These are phyloP conservation scores for Habroteleia sp. DNA, from an alignment of 2,888 invertebrate species.

Conservation along the genomic window DNA sequence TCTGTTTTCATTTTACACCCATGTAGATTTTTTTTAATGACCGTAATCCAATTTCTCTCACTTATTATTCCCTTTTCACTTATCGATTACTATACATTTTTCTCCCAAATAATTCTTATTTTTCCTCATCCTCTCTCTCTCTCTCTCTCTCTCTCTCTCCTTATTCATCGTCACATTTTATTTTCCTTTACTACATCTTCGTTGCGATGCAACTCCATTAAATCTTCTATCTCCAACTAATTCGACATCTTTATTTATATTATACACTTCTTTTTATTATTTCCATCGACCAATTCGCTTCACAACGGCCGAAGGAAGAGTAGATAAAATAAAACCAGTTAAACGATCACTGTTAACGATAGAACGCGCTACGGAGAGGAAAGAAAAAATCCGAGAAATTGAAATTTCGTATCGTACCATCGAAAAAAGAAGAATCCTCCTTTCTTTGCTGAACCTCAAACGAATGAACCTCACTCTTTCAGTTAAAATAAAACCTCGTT, in stretches of 20 bases:
- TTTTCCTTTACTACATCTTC: constrained; percentile 6
- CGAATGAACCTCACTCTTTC: background rate
- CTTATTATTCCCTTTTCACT: background rate
- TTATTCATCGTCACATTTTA: constrained; percentile 3
- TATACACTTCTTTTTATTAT: constrained; percentile 5
- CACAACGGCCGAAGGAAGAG: background rate
- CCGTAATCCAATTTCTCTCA: background rate
- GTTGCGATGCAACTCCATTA: constrained; percentile 9
- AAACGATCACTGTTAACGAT: constrained; percentile 5
- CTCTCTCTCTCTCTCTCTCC: background rate
- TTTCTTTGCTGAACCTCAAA: background rate
- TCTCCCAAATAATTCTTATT: background rate
- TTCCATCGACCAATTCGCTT: background rate
- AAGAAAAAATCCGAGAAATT: constrained; percentile 9
- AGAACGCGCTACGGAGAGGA: background rate
- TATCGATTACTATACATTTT: background rate
- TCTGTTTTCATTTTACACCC: background rate
- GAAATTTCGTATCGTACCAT: constrained; percentile 17
- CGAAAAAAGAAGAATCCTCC: background rate
- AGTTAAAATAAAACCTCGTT: constrained; percentile 1
- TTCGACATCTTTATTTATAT: constrained; percentile 27
- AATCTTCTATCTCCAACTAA: constrained; percentile 20
- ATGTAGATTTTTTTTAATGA: background rate
- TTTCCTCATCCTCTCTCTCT: background rate
- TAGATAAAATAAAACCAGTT: constrained; percentile 11